These are phyloP conservation scores for Brenthis hecate DNA, from an alignment of 2,888 invertebrate genomes.

Conservation along the genomic window DNA sequence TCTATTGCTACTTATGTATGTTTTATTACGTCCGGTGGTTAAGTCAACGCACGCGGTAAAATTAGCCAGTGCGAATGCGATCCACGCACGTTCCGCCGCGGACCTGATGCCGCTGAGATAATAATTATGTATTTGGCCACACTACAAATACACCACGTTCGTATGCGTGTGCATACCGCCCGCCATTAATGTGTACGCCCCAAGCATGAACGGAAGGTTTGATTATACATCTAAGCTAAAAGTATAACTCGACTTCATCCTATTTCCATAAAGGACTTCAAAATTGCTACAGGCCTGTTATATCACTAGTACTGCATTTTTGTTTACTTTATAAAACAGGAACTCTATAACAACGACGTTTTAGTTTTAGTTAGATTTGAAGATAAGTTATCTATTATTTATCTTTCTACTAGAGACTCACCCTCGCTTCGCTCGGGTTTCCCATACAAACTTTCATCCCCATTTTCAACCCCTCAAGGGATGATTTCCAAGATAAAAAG, in stretches of 20 bases:
- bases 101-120: constrained; percentile 42
- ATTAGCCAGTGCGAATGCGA: constrained; percentile 73
- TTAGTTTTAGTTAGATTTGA: too few relatives aligned
- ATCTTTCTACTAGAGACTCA: too few relatives aligned
- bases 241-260: constrained; percentile 9
- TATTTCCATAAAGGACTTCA: not conserved
- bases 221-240: constrained; percentile 19
- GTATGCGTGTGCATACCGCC: constrained; percentile 22
- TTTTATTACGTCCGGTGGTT: constrained; percentile 68
- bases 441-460: too few relatives aligned
- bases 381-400: too few relatives aligned
- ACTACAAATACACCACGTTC: constrained; percentile 11
- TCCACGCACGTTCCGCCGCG: constrained; percentile 50
- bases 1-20: constrained; percentile 23
- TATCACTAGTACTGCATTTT: too few relatives aligned
- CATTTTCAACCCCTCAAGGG: too few relatives aligned
- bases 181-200: constrained; percentile 21
- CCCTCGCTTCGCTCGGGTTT: too few relatives aligned
- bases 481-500: too few relatives aligned
- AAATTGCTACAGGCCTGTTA: not conserved
- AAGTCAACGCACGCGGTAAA: constrained; percentile 69
- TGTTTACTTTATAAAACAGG: too few relatives aligned
- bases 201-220: constrained; percentile 22
- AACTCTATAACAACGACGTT: too few relatives aligned
- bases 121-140: constrained; percentile 41